Evolutionary conservation across 2,888 invertebrate species (phyloP).

Genomic region (Schrankia costaestrigalis): DNA sequence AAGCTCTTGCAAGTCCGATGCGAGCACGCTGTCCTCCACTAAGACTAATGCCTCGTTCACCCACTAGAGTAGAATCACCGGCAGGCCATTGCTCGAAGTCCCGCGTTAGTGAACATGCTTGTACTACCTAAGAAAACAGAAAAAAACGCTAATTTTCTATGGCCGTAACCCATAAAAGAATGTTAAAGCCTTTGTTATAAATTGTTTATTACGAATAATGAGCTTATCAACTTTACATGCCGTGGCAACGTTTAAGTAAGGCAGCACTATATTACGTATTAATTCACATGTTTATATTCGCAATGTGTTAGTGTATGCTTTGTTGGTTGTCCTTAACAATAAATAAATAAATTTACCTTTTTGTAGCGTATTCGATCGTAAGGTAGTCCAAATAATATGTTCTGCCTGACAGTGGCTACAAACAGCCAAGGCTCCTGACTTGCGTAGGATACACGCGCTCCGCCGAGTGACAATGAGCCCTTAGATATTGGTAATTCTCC

Average conservation of each 20-base stretch:
- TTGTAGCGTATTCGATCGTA: conserved; percentile 77
- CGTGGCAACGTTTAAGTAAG: too few relatives aligned
- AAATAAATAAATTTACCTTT: conserved; percentile 48
- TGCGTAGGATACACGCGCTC: conserved; percentile 84
- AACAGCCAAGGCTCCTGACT: conserved; percentile 91
- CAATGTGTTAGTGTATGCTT: not conserved
- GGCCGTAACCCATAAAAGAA: too few relatives aligned
- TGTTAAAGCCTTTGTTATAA: too few relatives aligned
- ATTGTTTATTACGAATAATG: too few relatives aligned
- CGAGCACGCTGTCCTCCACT: conserved; percentile 92
- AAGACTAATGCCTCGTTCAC: conserved; percentile 87
- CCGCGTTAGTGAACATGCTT: conserved; percentile 82
- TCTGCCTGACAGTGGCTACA: conserved; percentile 85
- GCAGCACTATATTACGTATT: too few relatives aligned
- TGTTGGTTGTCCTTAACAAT: not conserved
- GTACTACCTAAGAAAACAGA: conserved; percentile 63
- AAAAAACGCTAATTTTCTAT: not conserved
- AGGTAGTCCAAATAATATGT: conserved; percentile 88
- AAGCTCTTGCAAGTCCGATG: conserved; percentile 87
- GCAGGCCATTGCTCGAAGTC: conserved; percentile 86
- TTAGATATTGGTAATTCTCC: conserved; percentile 83
- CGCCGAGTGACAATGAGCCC: conserved; percentile 83
- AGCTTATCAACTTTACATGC: too few relatives aligned
- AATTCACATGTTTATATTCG: too few relatives aligned
- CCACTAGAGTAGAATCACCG: conserved; percentile 87